Evolutionary conservation across 2,797 vertebrate genomes (phyloP).

Genomic region (Manis javanica): DNA sequence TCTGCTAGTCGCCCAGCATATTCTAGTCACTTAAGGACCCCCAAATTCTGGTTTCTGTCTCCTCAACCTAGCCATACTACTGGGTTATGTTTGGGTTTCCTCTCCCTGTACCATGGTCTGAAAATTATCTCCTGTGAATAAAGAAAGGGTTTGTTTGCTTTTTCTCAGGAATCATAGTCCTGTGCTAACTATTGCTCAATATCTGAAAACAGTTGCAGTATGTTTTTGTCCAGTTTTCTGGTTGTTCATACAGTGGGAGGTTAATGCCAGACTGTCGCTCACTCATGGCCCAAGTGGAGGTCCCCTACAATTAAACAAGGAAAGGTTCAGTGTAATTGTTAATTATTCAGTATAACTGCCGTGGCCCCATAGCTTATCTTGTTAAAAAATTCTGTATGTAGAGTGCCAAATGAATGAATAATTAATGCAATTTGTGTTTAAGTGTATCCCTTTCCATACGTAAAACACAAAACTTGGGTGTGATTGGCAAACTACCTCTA

Average conservation of each 20-base stretch:
- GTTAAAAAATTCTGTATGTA: slow-evolving; percentile 5
- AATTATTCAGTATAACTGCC: not conserved
- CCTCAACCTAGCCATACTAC: not conserved
- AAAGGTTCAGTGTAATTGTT: slow-evolving; percentile 1
- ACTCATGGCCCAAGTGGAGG: not conserved
- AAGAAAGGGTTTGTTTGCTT: not conserved
- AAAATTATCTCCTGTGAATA: slow-evolving; percentile 25
- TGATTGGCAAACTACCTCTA: not conserved
- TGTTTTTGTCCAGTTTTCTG: slow-evolving; percentile 15
- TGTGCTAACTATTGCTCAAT: not conserved
- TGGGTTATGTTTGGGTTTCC: not conserved
- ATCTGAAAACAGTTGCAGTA: slow-evolving; percentile 17
- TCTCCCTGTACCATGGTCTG: not conserved
- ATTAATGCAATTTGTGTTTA: slow-evolving; percentile 9
- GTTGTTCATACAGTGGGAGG: not conserved
- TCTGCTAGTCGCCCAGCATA: not conserved
- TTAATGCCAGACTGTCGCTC: not conserved
- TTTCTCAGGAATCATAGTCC: not conserved
- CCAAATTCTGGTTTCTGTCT: not conserved
- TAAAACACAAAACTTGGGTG: not conserved
- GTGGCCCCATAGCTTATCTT: not conserved
- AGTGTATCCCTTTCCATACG: slow-evolving; percentile 25
- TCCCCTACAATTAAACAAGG: not conserved
- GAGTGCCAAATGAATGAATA: not conserved
- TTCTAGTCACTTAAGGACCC: not conserved